phyloP scores from a whole-genome alignment of 2,113 vertebrate species.

The Cricetomys ansorgei region DNA sequence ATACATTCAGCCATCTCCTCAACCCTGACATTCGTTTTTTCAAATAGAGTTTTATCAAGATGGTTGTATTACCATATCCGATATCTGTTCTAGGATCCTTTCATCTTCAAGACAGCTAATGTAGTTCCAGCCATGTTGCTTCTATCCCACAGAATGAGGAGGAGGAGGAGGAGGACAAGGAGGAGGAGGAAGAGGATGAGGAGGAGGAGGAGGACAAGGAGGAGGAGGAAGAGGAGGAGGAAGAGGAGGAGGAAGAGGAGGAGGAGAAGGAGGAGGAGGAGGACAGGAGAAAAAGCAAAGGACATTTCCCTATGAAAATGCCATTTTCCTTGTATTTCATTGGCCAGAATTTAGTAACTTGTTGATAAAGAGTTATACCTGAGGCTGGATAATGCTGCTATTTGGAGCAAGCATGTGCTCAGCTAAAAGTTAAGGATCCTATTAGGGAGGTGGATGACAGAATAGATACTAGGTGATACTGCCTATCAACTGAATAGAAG shows the following conservation, averaged over 20 bases:
- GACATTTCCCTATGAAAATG: neutral
- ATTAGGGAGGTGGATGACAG: neutral
- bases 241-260: neutral
- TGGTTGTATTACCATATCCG: neutral
- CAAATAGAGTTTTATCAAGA: neutral
- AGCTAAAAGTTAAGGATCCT: neutral
- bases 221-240: neutral
- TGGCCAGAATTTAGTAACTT: neutral
- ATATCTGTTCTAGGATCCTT: neutral
- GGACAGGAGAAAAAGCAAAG: neutral
- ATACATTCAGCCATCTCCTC: neutral
- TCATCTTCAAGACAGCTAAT: neutral
- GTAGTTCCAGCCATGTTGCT: neutral
- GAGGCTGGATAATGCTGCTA: neutral
- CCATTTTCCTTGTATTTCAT: neutral
- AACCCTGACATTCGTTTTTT: neutral
- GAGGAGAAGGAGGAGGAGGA: neutral
- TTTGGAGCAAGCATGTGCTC: neutral
- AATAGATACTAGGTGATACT: neutral
- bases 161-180: neutral
- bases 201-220: neutral
- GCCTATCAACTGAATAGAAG: neutral
- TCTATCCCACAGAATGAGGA: neutral
- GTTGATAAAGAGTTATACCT: neutral
- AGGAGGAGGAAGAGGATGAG: neutral